Evolutionary conservation across 2,888 invertebrate genomes (phyloP), one percentile per base, ranked within the genome.

Genomic region (Drosophila fulvimacula): DNA sequence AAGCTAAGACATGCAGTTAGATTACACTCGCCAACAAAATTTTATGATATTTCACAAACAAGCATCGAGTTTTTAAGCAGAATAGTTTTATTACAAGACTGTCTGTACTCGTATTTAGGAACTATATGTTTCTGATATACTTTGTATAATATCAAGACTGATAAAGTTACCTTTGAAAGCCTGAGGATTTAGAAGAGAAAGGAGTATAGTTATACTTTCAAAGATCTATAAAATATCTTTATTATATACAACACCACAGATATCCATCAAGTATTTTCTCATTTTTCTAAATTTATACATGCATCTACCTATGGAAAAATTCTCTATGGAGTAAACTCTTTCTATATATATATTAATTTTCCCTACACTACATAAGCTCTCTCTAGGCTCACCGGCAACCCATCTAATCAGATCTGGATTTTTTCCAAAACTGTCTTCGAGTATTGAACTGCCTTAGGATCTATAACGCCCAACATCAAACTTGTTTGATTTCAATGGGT

Each of bases 401-500:
- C 17, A 13, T 30, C 27, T 46, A 27, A 27, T 48, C 17, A 27
- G 36, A 2, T 36, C 46, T 48, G 53, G 48, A 58, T 10, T 11
- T 48, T 64, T 59, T 36, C 34, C 48, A 19, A 49, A 39, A 24
- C 13, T 7, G 30, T n/a, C 24, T 13, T 24, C 34, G 13, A 6
- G 19, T 21, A 34, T 21, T 52, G 17, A 42, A 19, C 17, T 51
- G 30, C 21, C 15, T 17, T 36, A 24, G 10, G 10, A 41, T 42
- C 21, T 27, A 17, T 44, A 52, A n/a, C 52, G 68, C 62, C 41
- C 63, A 39, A 17, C 15, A 6, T 48, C 46, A 2, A 61, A 36
- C 46, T 13, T 5, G 49, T 27, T 44, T 9, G 19, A 48, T 44
- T 65, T 49, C 30, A 48, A 46, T 60, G 81, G 81, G 82, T 71